Evolutionary conservation across 2,113 vertebrate genomes (phyloP).

Genomic region (Empidonax alnorum): DNA sequence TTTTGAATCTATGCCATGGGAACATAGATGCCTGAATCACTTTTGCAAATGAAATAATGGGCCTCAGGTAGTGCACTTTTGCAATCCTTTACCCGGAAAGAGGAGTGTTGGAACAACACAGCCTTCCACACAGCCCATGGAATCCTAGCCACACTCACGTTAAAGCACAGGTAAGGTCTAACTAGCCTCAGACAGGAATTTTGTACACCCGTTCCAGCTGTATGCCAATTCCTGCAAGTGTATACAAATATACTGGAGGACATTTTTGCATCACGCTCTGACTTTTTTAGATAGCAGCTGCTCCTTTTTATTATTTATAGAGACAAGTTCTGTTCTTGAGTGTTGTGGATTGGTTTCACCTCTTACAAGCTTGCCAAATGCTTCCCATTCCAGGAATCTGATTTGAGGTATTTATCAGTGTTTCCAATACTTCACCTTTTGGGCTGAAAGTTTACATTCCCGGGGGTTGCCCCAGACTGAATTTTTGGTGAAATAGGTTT

Average conservation of each 20-base stretch:
- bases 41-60: background rate
- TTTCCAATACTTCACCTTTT: background rate
- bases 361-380: slow-evolving; percentile 24
- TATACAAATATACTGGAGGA: background rate
- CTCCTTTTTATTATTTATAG: slow-evolving; percentile 56
- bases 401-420: slow-evolving; percentile 22
- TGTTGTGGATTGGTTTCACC: background rate
- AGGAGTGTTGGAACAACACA: background rate
- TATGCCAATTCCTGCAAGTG: background rate
- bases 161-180: background rate
- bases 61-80: background rate
- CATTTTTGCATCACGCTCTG: background rate
- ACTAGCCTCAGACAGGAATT: background rate
- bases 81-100: background rate
- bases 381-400: slow-evolving; percentile 36
- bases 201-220: background rate
- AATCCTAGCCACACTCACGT: background rate
- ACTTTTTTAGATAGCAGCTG: slow-evolving; percentile 32
- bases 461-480: background rate
- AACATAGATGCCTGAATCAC: background rate
- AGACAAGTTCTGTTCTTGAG: background rate
- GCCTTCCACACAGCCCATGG: background rate
- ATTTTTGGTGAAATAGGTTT: slow-evolving; percentile 25
- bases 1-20: background rate
- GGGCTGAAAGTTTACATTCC: background rate